phyloP scores from a whole-genome alignment of 2,797 vertebrate genomes.

The Galago senegalensis region DNA sequence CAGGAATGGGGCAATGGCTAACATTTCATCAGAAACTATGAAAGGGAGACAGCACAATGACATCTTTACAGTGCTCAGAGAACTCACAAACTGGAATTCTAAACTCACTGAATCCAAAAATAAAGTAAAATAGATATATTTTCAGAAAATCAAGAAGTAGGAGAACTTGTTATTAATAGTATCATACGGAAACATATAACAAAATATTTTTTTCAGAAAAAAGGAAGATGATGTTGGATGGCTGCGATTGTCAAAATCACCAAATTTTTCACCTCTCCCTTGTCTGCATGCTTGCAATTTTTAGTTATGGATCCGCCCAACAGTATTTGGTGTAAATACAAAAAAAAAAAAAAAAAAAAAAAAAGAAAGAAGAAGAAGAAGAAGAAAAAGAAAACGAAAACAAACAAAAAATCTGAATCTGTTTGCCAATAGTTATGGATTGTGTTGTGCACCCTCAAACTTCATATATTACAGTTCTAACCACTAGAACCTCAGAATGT shows the following conservation, averaged over 20 bases:
- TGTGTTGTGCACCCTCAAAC: not conserved
- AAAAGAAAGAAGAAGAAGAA: too few relatives aligned
- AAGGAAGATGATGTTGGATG: not conserved
- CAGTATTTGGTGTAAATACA: not conserved
- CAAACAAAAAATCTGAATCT: not conserved
- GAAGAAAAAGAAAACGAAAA: too few relatives aligned
- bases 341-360: too few relatives aligned
- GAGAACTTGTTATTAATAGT: not conserved
- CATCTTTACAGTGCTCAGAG: not conserved
- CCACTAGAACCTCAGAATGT: not conserved
- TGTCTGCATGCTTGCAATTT: not conserved
- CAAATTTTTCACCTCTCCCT: not conserved
- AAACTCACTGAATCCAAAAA: not conserved
- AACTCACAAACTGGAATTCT: not conserved
- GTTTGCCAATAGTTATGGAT: not conserved
- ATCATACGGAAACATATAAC: not conserved
- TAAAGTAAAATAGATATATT: conserved; percentile 23
- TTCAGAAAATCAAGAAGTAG: not conserved
- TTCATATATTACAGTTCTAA: not conserved
- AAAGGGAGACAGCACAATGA: not conserved
- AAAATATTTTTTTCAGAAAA: not conserved
- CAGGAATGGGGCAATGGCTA: not conserved
- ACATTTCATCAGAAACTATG: not conserved
- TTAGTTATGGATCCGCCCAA: not conserved
- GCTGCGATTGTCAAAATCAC: not conserved